Evolutionary conservation across 2,113 vertebrate species (phyloP).

Genomic region (Callipepla californica): DNA sequence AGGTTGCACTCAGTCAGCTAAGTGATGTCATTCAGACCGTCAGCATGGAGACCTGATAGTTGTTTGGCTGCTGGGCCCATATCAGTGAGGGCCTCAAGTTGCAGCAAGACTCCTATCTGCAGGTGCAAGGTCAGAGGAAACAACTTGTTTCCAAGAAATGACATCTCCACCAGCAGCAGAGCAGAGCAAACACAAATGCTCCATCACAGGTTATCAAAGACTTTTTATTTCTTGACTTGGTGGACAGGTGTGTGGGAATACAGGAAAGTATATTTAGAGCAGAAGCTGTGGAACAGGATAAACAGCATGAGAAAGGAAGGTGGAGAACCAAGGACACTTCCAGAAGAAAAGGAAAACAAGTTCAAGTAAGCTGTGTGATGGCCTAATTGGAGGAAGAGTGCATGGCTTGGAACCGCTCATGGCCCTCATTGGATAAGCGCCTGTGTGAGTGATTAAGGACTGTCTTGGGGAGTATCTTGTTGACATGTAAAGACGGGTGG

Average conservation of each 20-base stretch:
- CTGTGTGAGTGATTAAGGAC: no score
- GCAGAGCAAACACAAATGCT: not conserved
- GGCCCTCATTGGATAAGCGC: no score
- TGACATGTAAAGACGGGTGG: no score
- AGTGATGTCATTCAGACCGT: not conserved
- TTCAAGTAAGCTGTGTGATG: no score
- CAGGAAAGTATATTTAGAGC: no score
- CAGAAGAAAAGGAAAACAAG: no score
- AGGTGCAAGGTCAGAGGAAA: not conserved
- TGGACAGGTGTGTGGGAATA: not conserved
- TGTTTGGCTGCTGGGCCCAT: rapidly evolving
- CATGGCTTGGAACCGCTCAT: no score
- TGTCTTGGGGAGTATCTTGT: no score
- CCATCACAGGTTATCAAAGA: not conserved
- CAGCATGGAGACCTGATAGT: not conserved
- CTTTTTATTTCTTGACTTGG: not conserved
- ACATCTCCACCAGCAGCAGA: not conserved
- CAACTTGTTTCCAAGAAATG: not conserved
- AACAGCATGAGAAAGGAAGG: no score
- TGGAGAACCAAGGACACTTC: no score
- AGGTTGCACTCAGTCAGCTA: not conserved
- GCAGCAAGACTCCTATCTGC: not conserved
- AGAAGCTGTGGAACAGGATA: no score
- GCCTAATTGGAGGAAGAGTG: no score
- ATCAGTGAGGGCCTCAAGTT: not conserved